Conservation (phyloP, 2,888 invertebrate species). For the Chrysina gloriosa region DNA sequence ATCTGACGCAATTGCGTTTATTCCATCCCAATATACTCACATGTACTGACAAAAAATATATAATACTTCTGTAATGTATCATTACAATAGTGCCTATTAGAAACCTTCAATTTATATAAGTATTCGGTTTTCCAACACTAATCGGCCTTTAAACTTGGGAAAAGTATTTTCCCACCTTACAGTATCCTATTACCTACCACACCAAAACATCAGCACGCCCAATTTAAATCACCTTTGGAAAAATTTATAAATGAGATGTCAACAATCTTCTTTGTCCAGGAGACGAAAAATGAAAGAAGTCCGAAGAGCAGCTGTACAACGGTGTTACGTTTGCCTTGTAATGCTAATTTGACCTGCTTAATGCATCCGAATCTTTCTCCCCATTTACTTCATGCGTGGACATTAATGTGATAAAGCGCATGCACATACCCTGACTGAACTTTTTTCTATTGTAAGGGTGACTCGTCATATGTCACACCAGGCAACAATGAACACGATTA, state of each 20-base stretch:
- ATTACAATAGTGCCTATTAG: no score
- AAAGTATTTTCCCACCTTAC: conserved; percentile 29
- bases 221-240: conserved; percentile 36
- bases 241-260: conserved; percentile 43
- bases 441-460: conserved; percentile 37
- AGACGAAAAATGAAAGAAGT: conserved; percentile 31
- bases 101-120: no score
- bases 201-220: conserved; percentile 32
- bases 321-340: conserved; percentile 33
- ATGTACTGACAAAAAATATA: no score
- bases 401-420: conserved; percentile 41
- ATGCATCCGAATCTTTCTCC: conserved; percentile 28
- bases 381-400: conserved; percentile 38
- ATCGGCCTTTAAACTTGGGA: conserved; percentile 9
- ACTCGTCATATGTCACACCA: conserved; percentile 37
- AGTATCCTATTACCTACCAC: conserved; percentile 22
- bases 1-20: no score
- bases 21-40: no score
- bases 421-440: conserved; percentile 36
- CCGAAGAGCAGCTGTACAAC: conserved; percentile 22
- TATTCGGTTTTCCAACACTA: not conserved
- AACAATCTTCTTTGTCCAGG: conserved; percentile 31
- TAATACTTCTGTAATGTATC: no score
- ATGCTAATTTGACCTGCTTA: conserved; percentile 41
- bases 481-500: conserved; percentile 34